Base-by-base conservation (phyloP, 1,140 invertebrate genomes). In the Colletes latitarsis region DNA sequence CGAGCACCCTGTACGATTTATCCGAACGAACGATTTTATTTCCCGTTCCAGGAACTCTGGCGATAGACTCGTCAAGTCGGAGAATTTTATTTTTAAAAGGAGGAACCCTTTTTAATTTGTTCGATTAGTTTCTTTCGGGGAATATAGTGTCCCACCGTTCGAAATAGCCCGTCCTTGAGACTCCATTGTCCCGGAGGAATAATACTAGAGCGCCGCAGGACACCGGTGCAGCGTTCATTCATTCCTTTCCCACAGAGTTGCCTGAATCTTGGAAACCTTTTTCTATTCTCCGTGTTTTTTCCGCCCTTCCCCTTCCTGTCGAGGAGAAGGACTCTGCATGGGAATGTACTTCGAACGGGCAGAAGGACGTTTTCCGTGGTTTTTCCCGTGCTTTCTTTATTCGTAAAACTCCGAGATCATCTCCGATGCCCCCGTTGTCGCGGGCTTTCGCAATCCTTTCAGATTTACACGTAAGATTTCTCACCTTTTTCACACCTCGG, bases 191-290 rank as follows among this genome's bases (percentile, higher is more conserved):
- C 83, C 41, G 30, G 21, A n/a, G 9, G 77, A 80, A 90, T 90
- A 90, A 90, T 90, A 88, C 83, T 77, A 76, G 70, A 86, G 83
- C 89, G 87, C 83, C 76, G 72, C 86, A 82, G 81, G 86, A 89
- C 80, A 83, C 82, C 82, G 77, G 58, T 53, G 63, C 49, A 41
- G 72, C 60, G 83, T 85, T 89, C 86, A 79, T 87, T 90, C 73
- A 86, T 83, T 91, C 82, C 77, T 89, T 93, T 92, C 92, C 90
- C 92, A 93, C 91, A 92, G 86, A 89, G 68, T 91, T 89, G 83
- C 84, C 87, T 81, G 87, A 92, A 92, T 91, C 81, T 86, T 90
- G 89, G 89, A 92, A 92, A 92, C 79, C 87, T 88, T 91, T 88
- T 90, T 91, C 88, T 88, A 91, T 90, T 91, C 86, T 89, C 74